Evolutionary conservation across 2,797 vertebrate genomes (phyloP), one percentile per base, ranked within the genome.

Genomic region (Sebastes reedi): DNA sequence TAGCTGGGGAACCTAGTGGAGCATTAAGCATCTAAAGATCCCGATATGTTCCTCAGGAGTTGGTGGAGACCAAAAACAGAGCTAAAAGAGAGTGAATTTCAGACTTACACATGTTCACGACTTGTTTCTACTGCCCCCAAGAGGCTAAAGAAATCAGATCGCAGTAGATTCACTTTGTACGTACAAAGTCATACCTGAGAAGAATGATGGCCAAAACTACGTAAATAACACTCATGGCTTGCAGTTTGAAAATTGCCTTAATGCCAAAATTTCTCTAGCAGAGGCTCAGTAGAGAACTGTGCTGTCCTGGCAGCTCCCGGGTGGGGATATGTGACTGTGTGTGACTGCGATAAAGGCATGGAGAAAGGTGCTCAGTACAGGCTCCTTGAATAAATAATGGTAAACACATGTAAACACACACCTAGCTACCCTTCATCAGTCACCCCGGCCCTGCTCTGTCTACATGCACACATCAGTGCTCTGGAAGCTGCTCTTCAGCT

Each of bases 371-470:
- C 77, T 80, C 73, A 29, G 61, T 32, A 55, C 50, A 70, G 39
- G 20, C 77, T 60, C 58, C 29, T 62, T 81, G 22, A 84, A 83
- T 87, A 89, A 85, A 84, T 85, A 72, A 82, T 76, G 67, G 56
- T 46, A 73, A 88, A 89, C 87, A 81, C 76, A 68, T 88, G 89
- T 89, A 88, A 91, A 91, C 80, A 85, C 79, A 80, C 82, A 81
- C 52, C 52, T 70, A 61, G 75, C 72, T 64, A n/a, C 16, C 62
- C 76, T 70, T 59, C 78, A 83, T 86, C 77, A 75, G 50, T 73
- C 87, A 69, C 34, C 39, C 42, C 30, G n/a, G 10, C 39, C 60
- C 54, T 55, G 46, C 66, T 34, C 70, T n/a, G 32, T 20, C 65
- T 61, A 30, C 34, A 74, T 72, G 52, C 60, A 56, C 68, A 80